Evolutionary conservation across 1,140 invertebrate genomes (phyloP), one percentile per base, ranked within the genome.

Genomic region (Coelopa frigida): DNA sequence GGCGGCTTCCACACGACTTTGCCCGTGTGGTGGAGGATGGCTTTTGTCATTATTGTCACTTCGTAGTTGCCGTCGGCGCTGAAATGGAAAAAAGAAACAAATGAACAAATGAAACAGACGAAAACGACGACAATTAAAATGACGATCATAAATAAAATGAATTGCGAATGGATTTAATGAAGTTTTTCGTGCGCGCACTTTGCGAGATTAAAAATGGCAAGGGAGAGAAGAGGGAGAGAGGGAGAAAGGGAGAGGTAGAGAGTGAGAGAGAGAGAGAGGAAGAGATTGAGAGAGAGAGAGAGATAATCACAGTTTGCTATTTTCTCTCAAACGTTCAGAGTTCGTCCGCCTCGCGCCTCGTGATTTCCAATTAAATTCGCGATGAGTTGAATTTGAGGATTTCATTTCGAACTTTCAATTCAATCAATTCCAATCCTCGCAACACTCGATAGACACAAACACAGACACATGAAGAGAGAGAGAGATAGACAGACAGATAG

Each of bases 61-160:
- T 97, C 93, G 73, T 96, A 98, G 76, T 95, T 96, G 50, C 94
- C 94, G 70, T 98, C 94, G 49, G 94, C 94, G 73, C 90, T 93
- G 75, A 10, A 52, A 52, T 37, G 4, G n/a, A 38, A n/a, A 46
- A 26, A 38, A 38, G 6, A 29, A n/a, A 17, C 21, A 37, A 36
- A 11, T 36, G 26, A 20, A 18, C 0, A 32, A 44, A 17, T 4
- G 10, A 5, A 27, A 42, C 4, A 12, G 17, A 26, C 18, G n/a
- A 27, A 42, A 14, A 27, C 24, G 18, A 11, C 17, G 23, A 26
- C n/a, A 35, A 22, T 38, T 38, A 38, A 21, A 18, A 42, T 26
- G 18, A 7, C 37, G 14, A 18, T 39, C 37, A 18, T 39, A n/a
- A 27, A n/a, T n/a, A 18, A 26, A 17, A 41, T 41, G 12, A 12